These are phyloP conservation scores for Nezara viridula DNA, from an alignment of 2,888 invertebrate genomes.

Conservation along the genomic window DNA sequence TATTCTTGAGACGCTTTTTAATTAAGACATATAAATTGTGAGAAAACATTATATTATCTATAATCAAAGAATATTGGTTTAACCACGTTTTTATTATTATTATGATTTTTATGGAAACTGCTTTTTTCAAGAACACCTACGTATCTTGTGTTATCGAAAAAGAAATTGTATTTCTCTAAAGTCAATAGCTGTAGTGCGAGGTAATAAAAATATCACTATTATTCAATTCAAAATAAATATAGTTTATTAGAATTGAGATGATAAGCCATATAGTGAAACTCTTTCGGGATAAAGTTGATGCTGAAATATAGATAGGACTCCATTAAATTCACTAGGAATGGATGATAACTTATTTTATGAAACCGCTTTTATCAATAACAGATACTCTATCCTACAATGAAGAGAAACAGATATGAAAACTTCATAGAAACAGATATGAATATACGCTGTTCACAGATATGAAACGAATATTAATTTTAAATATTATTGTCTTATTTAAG, in stretches of 20 bases:
- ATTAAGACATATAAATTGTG: no score
- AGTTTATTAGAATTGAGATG: neutral
- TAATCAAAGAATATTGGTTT: no score
- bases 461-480: neutral
- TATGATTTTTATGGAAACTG: no score
- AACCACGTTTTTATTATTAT: no score
- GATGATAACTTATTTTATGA: neutral
- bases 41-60: no score
- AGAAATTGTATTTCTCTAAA: no score
- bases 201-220: neutral
- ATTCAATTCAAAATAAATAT: neutral
- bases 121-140: no score
- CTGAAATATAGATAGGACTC: neutral
- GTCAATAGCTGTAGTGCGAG: no score
- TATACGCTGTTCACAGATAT: neutral
- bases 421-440: neutral
- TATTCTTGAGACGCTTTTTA: no score
- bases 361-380: neutral
- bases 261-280: neutral
- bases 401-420: no score
- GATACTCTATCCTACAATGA: neutral
- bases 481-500: no score
- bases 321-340: neutral
- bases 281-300: neutral
- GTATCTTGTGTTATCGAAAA: no score